Conservation (phyloP, 1,140 invertebrate genomes). For the Caenorhabditis tropicalis region DNA sequence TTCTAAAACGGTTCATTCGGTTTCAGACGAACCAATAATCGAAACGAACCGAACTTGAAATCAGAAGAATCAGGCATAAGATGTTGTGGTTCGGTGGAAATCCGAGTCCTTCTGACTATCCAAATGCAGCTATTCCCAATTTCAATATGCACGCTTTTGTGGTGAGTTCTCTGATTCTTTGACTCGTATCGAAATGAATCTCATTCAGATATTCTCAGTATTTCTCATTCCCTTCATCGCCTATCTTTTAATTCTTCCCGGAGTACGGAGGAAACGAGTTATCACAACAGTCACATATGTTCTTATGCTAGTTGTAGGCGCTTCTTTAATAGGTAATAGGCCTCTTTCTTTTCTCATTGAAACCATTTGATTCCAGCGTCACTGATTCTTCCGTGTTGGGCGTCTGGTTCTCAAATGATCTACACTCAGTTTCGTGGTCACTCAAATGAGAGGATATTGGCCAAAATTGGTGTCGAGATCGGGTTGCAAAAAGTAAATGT, state of each 20-base stretch:
- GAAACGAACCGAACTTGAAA: conserved; percentile 1
- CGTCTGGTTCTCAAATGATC: conserved; percentile 84
- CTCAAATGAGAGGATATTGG: conserved; percentile 85
- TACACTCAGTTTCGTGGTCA: conserved; percentile 89
- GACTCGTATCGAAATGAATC: too few species aligned
- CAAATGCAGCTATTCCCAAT: conserved; percentile 33
- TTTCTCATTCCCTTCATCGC: conserved; percentile 63
- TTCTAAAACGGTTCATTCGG: too few species aligned
- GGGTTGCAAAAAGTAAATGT: conserved; percentile 94
- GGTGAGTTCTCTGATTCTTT: conserved; percentile 11
- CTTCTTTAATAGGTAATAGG: conserved; percentile 59
- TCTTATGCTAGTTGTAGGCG: conserved; percentile 60
- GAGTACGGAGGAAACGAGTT: conserved; percentile 63
- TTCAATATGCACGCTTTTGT: conserved; percentile 48
- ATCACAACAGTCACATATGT: conserved; percentile 59
- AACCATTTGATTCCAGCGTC: conserved; percentile 45
- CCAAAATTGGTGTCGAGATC: conserved; percentile 87
- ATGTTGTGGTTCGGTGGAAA: conserved; percentile 53
- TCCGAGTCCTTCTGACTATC: conserved; percentile 52
- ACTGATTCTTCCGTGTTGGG: conserved; percentile 79
- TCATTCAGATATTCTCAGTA: conserved; percentile 60
- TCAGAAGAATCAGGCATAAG: background rate
- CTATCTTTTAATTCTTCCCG: conserved; percentile 63
- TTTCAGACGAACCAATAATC: conserved; percentile 28
- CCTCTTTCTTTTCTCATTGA: background rate